Percentiles rank a stretch among this genome's conserved stretches.
phyloP scores from a whole-genome alignment of 2,888 invertebrate genomes.

The Caenorhabditis panamensis region DNA sequence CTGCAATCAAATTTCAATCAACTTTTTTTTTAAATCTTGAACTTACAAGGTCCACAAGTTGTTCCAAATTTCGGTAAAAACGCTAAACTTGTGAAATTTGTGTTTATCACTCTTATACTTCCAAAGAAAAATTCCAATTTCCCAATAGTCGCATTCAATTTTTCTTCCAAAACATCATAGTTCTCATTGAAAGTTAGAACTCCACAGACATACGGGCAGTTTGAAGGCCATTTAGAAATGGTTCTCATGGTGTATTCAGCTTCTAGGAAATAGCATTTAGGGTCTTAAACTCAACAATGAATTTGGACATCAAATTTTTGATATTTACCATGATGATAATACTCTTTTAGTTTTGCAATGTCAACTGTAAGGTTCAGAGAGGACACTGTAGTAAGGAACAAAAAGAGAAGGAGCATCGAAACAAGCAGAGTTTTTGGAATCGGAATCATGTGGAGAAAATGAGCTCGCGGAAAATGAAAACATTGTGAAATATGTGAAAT shows the following conservation, averaged over 20 bases:
- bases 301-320: not conserved
- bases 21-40: not conserved
- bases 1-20: not conserved
- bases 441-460: too few species aligned
- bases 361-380: too few species aligned
- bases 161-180: not conserved
- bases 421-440: too few species aligned
- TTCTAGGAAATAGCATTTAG: not conserved
- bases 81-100: not conserved
- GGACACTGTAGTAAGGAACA: too few species aligned
- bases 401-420: too few species aligned
- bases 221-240: constrained; percentile 8
- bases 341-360: too few species aligned
- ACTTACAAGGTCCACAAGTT: not conserved
- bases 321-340: too few species aligned
- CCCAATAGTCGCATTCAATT: not conserved
- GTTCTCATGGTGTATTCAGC: not conserved
- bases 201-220: not conserved
- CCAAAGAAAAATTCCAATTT: not conserved
- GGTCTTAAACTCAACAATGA: not conserved
- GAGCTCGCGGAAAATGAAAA: too few species aligned
- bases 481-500: too few species aligned
- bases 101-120: constrained; percentile 1
- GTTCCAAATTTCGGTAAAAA: not conserved
- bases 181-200: not conserved